phyloP scores from a whole-genome alignment of 23 tunicate species.

The Halocynthia aurantium region DNA sequence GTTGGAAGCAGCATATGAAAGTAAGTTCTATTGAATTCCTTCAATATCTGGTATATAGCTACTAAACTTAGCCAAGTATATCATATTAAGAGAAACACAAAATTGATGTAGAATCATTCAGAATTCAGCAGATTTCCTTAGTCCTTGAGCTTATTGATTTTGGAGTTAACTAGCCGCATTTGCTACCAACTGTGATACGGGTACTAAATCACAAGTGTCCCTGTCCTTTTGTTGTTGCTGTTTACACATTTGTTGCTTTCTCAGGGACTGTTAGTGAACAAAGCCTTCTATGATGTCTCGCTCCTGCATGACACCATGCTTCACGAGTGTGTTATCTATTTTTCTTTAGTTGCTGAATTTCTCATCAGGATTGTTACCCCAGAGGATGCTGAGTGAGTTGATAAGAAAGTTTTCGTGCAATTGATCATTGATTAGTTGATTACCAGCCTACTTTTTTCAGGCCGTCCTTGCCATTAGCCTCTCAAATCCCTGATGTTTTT shows the following conservation, averaged over 20 bases:
- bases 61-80: too few relatives aligned
- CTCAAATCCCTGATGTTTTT: constrained; percentile 42
- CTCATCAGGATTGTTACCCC: constrained; percentile 37
- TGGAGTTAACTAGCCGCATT: too few relatives aligned
- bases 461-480: constrained; percentile 47
- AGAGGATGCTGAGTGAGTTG: constrained; percentile 1
- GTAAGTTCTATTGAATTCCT: background rate
- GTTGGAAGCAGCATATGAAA: constrained; percentile 50
- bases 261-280: constrained; percentile 17
- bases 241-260: background rate
- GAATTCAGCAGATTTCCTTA: too few relatives aligned
- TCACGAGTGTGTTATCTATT: constrained; percentile 31
- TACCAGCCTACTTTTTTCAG: background rate
- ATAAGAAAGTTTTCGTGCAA: background rate
- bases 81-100: too few relatives aligned
- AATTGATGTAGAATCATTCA: too few relatives aligned
- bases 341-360: constrained; percentile 33
- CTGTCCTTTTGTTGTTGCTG: background rate
- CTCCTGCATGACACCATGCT: constrained; percentile 51
- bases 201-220: too few relatives aligned
- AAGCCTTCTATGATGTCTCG: constrained; percentile 51
- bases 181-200: too few relatives aligned
- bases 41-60: too few relatives aligned
- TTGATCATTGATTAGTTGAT: background rate
- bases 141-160: too few relatives aligned